Conservation (phyloP, 35 echinoderm and acorn worm genomes). For the Acanthaster planci region DNA sequence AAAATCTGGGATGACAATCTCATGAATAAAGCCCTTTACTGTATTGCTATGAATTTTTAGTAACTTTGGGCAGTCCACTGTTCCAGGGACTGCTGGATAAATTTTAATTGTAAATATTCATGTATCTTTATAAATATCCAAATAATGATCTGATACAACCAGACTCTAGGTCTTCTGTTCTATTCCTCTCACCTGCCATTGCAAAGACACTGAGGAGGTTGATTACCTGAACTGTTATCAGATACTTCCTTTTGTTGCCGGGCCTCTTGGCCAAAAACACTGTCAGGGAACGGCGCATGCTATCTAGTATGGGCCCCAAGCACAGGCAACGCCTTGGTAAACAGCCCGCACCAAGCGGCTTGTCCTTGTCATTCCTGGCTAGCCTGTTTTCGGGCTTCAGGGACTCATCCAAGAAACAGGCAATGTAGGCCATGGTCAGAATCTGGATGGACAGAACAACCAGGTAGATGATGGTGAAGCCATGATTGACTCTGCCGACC, state of each 20-base stretch:
- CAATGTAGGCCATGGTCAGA: constrained; percentile 43
- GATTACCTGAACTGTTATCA: constrained; percentile 51
- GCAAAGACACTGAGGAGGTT: constrained; percentile 49
- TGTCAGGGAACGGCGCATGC: constrained; percentile 42
- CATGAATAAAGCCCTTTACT: too few relatives aligned
- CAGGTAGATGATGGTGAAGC: constrained; percentile 51
- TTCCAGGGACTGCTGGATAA: too few relatives aligned
- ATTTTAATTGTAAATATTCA: too few relatives aligned
- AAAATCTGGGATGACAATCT: too few relatives aligned
- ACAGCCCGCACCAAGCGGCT: not conserved
- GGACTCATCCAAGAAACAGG: constrained; percentile 49
- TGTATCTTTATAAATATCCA: too few relatives aligned
- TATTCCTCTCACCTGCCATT: constrained; percentile 41
- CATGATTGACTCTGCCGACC: constrained; percentile 21
- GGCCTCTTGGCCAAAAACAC: constrained; percentile 64
- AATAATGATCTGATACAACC: too few relatives aligned
- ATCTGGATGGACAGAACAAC: constrained; percentile 53
- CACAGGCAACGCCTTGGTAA: constrained; percentile 32
- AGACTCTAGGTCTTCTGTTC: too few relatives aligned
- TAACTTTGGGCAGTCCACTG: too few relatives aligned
- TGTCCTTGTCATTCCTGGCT: constrained; percentile 42
- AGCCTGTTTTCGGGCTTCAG: constrained; percentile 30
- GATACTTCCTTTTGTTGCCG: constrained; percentile 60
- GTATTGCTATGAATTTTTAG: too few relatives aligned
- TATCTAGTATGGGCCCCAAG: constrained; percentile 31